phyloP scores from a whole-genome alignment of 2,888 invertebrate species.

The Cyaniris semiargus region DNA sequence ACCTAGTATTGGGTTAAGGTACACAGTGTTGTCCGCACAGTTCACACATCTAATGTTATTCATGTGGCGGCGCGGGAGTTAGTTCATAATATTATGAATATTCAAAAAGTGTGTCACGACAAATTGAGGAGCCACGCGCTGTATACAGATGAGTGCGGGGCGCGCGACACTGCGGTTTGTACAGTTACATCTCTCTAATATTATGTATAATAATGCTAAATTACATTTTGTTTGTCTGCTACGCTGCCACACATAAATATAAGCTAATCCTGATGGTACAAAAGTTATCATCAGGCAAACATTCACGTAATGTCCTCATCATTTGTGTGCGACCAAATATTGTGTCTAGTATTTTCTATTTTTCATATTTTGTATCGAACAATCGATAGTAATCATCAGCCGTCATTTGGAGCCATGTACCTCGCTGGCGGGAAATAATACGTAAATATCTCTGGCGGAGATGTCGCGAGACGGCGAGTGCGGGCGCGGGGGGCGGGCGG shows the following conservation, averaged over 20 bases:
- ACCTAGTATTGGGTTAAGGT: too few species aligned
- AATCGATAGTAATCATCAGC: background rate
- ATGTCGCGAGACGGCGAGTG: background rate
- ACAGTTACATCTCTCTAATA: background rate
- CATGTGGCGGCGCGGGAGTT: background rate
- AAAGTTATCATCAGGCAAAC: too few species aligned
- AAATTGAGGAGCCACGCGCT: background rate
- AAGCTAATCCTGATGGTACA: too few species aligned
- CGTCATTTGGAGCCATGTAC: background rate
- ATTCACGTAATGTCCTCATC: too few species aligned
- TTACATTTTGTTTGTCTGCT: background rate
- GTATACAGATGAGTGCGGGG: background rate
- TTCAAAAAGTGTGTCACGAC: constrained; percentile 1
- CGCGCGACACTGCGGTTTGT: background rate
- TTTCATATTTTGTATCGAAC: background rate
- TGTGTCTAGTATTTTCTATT: background rate
- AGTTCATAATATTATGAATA: constrained; percentile 2
- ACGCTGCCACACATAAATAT: too few species aligned
- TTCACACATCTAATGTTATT: background rate
- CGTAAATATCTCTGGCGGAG: constrained; percentile 24
- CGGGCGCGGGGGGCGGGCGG: background rate
- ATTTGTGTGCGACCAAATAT: too few species aligned
- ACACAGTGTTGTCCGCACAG: too few species aligned
- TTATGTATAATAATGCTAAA: background rate
- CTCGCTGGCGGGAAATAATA: constrained; percentile 23